Percentiles rank a stretch among this genome's conserved stretches.
Evolutionary conservation across 2,797 vertebrate species (phyloP).

Genomic region (Falco peregrinus): DNA sequence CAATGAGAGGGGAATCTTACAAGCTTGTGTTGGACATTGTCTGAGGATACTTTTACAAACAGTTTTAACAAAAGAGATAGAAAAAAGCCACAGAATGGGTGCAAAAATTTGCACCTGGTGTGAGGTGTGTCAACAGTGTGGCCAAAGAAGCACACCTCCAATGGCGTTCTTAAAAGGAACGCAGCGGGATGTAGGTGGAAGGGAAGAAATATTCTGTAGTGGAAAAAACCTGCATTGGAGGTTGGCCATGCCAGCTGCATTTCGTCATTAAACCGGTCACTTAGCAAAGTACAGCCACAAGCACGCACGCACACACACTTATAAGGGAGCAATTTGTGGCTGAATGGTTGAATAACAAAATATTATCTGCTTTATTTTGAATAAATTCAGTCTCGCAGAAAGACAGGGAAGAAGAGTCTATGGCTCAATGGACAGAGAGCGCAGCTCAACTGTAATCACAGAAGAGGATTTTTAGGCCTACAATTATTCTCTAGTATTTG

Average conservation of each 20-base stretch:
- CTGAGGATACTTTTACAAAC: slow-evolving; percentile 14
- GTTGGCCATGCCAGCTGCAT: slow-evolving; percentile 40
- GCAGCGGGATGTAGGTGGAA: background rate
- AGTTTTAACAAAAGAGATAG: background rate
- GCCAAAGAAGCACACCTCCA: background rate
- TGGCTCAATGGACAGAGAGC: background rate
- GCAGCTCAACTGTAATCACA: background rate
- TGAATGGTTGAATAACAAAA: slow-evolving; percentile 18
- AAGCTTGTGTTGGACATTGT: background rate
- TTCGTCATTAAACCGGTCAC: background rate
- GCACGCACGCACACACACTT: slow-evolving; percentile 41
- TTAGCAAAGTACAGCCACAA: slow-evolving; percentile 49
- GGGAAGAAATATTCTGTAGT: background rate
- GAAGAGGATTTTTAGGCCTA: slow-evolving; percentile 40
- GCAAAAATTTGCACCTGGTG: background rate
- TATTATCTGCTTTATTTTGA: background rate
- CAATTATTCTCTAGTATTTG: background rate
- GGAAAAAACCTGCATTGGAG: slow-evolving; percentile 10
- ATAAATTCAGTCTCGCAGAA: background rate
- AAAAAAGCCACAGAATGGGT: background rate
- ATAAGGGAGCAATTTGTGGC: slow-evolving; percentile 32
- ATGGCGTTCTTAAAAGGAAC: background rate
- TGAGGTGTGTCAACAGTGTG: background rate
- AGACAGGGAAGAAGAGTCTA: background rate
- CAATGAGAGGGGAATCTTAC: background rate